Base-by-base conservation (phyloP, 92 coral and sea anemone species). In the Isaurus tuberculatus region DNA sequence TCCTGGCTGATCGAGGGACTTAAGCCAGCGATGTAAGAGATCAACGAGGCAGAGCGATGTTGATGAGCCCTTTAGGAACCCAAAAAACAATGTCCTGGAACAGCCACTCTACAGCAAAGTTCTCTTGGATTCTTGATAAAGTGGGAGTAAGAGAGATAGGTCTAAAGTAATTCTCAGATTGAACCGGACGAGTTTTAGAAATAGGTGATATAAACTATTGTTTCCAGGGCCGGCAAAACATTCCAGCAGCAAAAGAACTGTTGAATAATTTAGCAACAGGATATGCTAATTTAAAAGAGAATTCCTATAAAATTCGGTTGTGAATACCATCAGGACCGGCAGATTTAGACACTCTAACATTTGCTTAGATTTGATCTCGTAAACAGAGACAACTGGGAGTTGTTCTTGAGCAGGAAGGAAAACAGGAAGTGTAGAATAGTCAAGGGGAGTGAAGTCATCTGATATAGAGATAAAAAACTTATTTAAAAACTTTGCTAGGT, bases 21-120 rank as follows among this genome's bases (percentile, higher is more conserved):
- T 42, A 8, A 0, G 13, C 46, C 46, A 42, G 1, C 46, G 2
- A 42, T 66, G 72, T 28, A 66, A 28, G 31, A 66, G 72, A 34
- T 66, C 72, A 66, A 13, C 43, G 32, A 66, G 72, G 72, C 72
- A 66, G 72, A 66, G 37, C 20, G 72, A 66, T 66, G 72, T 26
- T 26, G 72, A 66, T 26, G 72, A 66, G 72, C 72, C 72, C 31
- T 66, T 66, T 28, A 66, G 32, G 15, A 42, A 66, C 29, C 44
- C 72, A 66, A 66, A 27, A 37, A 9, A 34, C 72, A 66, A 66
- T 66, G 72, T 66, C 72, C 31, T 66, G 20, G 32, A 26, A 66
- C 36, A 66, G 72, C 72, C 72, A 30, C 72, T 66, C 11, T 66
- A 66, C 72, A 66, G 72, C 43, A 66, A 66, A 66, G 37, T 66